Percentiles rank a stretch among this genome's conserved stretches.
These are phyloP conservation scores for Bicyclus anynana DNA, from an alignment of 1,140 invertebrate genomes.

Conservation along the genomic window DNA sequence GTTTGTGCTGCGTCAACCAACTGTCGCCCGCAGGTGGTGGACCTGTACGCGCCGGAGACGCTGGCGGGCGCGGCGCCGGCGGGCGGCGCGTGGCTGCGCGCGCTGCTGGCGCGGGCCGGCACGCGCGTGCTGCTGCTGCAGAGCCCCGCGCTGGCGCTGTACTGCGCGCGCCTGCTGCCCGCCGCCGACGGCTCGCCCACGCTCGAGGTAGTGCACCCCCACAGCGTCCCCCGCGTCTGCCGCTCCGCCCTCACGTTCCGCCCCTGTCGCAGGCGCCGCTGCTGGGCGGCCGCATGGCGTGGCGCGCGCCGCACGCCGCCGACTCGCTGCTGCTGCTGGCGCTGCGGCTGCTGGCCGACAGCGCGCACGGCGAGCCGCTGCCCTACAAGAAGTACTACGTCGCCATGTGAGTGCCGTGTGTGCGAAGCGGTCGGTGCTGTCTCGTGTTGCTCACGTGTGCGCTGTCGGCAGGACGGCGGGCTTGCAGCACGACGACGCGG, in stretches of 20 bases:
- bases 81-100: conserved; percentile 34
- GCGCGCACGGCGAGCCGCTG: conserved; percentile 7
- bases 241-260: not conserved
- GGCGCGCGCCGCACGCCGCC: conserved; percentile 36
- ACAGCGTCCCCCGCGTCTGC: no score
- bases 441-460: no score
- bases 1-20: no score
- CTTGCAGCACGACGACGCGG: conserved; percentile 31
- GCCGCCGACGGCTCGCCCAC: not conserved
- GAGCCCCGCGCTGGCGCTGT: conserved; percentile 42
- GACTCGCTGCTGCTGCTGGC: conserved; percentile 47
- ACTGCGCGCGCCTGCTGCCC: conserved; percentile 31
- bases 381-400: conserved; percentile 51
- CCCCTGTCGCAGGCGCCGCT: conserved; percentile 35
- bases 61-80: conserved; percentile 25
- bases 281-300: conserved; percentile 19
- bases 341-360: conserved; percentile 38
- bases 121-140: conserved; percentile 47
- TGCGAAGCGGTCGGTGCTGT: no score
- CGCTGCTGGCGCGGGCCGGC: conserved; percentile 16
- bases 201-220: not conserved
- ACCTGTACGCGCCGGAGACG: conserved; percentile 33
- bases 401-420: conserved; percentile 40
- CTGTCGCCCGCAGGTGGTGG: conserved; percentile 43
- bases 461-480: conserved; percentile 33